These are phyloP conservation scores for Synchiropus splendidus DNA, from an alignment of 2,113 vertebrate genomes.

Conservation along the genomic window DNA sequence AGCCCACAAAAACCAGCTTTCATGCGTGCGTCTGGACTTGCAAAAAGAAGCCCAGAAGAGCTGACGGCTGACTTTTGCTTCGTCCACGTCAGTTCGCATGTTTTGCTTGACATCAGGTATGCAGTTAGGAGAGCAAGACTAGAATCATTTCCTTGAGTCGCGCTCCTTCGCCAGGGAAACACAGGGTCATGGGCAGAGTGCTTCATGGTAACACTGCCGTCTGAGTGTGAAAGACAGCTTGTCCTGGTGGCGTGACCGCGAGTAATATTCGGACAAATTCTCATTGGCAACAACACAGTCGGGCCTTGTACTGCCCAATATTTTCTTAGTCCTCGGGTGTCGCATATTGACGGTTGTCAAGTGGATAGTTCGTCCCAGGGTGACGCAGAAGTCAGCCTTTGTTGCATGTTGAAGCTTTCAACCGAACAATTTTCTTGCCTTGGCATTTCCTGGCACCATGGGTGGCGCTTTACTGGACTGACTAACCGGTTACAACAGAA, in stretches of 20 bases:
- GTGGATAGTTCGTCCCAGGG: no score
- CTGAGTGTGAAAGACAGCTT: constrained; percentile 16
- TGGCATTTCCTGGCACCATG: no score
- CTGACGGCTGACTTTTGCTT: constrained; percentile 52
- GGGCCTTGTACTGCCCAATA: neutral
- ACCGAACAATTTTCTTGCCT: no score
- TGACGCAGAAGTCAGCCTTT: no score
- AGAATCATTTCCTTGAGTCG: constrained; percentile 38
- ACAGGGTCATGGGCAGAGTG: constrained; percentile 49
- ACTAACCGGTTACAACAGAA: no score
- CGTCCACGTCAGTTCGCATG: constrained; percentile 49
- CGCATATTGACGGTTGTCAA: no score
- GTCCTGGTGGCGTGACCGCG: constrained; percentile 33
- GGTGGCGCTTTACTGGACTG: no score
- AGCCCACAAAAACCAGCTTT: constrained; percentile 61
- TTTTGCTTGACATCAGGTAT: constrained; percentile 61
- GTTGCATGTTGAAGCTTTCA: no score
- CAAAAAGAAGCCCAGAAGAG: constrained; percentile 43
- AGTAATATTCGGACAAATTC: constrained; percentile 30
- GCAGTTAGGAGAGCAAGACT: constrained; percentile 35
- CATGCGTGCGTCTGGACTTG: constrained; percentile 41
- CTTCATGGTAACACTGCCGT: constrained; percentile 40
- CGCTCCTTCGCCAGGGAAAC: constrained; percentile 51
- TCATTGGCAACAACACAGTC: constrained; percentile 11
- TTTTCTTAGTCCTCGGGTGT: no score